A percentile compares a stretch with the other conserved stretches of the same genome.
Conservation (phyloP, 2,113 vertebrate genomes). For the Platanista minor region DNA sequence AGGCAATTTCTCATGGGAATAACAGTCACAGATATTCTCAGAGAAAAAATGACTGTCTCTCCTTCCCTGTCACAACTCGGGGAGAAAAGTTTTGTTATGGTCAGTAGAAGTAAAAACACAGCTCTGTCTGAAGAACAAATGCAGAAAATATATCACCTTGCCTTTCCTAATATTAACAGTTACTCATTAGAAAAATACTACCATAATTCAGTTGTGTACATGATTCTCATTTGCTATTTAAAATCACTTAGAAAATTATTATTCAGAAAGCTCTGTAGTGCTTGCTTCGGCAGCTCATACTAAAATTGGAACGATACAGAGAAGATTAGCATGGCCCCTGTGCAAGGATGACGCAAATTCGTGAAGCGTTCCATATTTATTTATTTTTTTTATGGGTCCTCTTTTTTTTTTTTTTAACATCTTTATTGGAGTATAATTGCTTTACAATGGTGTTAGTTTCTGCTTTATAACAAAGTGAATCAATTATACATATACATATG, state of each 20-base stretch:
- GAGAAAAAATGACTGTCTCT: constrained; percentile 42
- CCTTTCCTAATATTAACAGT: not conserved
- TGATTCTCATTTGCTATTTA: not conserved
- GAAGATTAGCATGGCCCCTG: too few relatives aligned
- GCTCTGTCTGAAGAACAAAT: not conserved
- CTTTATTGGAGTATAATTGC: too few relatives aligned
- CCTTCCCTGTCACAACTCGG: not conserved
- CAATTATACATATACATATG: too few relatives aligned
- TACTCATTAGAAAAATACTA: not conserved
- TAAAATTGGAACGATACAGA: too few relatives aligned
- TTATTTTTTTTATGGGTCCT: too few relatives aligned
- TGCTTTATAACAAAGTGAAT: too few relatives aligned
- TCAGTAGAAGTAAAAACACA: not conserved
- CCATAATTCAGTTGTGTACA: not conserved
- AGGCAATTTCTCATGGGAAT: constrained; percentile 43
- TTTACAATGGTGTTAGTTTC: too few relatives aligned
- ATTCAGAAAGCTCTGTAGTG: not conserved
- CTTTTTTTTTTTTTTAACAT: too few relatives aligned
- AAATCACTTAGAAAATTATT: not conserved
- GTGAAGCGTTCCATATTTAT: too few relatives aligned
- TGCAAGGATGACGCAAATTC: too few relatives aligned
- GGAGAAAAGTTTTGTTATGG: not conserved
- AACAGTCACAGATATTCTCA: constrained; percentile 37
- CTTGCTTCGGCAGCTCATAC: too few relatives aligned
- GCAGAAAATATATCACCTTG: not conserved